Conservation (phyloP, 2,113 vertebrate species). For the Nothobranchius kuhntae region DNA sequence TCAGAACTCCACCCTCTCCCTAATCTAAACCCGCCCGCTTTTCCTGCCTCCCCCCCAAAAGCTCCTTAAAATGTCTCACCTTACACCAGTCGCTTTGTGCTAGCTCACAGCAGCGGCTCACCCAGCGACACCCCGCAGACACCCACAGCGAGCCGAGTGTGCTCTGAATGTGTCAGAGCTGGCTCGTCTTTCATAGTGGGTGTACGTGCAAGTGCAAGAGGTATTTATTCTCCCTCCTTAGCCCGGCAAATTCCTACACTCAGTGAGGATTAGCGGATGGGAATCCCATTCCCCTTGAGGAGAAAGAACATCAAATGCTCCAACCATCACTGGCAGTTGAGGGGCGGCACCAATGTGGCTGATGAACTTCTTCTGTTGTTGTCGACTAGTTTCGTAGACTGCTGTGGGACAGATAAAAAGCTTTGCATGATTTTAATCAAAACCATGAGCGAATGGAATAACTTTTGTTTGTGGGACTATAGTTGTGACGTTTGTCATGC, state of each 20-base stretch:
- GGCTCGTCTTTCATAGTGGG: constrained; percentile 71
- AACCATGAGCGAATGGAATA: neutral
- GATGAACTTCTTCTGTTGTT: constrained; percentile 51
- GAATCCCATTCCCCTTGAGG: constrained; percentile 65
- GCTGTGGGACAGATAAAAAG: neutral
- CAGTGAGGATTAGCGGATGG: constrained; percentile 71
- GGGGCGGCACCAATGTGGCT: constrained; percentile 35
- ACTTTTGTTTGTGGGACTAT: neutral
- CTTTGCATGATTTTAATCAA: constrained; percentile 14
- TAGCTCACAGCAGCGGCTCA: constrained; percentile 40
- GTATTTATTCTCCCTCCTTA: constrained; percentile 69
- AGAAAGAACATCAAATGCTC: constrained; percentile 52
- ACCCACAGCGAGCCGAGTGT: constrained; percentile 70
- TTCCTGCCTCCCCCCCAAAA: constrained; percentile 58
- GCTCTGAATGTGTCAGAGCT: constrained; percentile 75
- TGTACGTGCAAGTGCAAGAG: constrained; percentile 69
- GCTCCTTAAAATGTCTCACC: constrained; percentile 78
- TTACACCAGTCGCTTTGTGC: constrained; percentile 77
- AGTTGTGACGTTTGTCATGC: too few species aligned
- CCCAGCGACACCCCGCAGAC: constrained; percentile 56
- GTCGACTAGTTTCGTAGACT: constrained; percentile 35
- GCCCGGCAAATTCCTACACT: constrained; percentile 67
- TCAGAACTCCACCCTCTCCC: constrained; percentile 41
- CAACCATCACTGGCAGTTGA: constrained; percentile 44
- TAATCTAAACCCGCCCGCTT: constrained; percentile 41